These are phyloP conservation scores for Melinaea marsaeus DNA, from an alignment of 2,888 invertebrate genomes.

Conservation along the genomic window DNA sequence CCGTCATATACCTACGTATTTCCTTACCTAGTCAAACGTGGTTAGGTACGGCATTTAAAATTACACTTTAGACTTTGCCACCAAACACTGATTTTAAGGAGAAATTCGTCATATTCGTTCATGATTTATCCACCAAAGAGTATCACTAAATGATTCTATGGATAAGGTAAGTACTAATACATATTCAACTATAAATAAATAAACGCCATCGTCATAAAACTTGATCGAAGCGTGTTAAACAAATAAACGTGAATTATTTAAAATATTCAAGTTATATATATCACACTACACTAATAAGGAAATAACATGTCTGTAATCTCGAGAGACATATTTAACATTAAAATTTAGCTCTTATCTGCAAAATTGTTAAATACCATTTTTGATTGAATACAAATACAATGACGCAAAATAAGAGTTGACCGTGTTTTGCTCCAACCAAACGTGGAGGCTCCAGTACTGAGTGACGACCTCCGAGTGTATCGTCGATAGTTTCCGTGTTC, in stretches of 20 bases:
- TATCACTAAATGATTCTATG: no score
- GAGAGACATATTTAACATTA: not conserved
- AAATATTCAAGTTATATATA: slow-evolving; percentile 1
- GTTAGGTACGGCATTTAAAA: no score
- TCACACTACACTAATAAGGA: not conserved
- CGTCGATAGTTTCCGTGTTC: slow-evolving; percentile 12
- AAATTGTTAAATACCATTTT: not conserved
- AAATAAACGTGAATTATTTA: slow-evolving; percentile 4
- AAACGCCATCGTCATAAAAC: not conserved
- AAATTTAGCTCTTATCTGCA: not conserved
- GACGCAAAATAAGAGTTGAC: not conserved
- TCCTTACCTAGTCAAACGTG: no score
- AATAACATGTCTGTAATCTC: not conserved
- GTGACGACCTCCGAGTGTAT: slow-evolving; percentile 10
- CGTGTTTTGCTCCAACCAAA: not conserved
- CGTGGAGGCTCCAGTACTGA: slow-evolving; percentile 6
- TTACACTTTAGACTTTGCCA: no score
- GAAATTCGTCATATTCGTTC: no score
- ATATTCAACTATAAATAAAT: not conserved
- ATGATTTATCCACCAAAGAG: no score
- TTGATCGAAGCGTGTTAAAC: not conserved
- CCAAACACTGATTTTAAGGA: no score
- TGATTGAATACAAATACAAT: not conserved
- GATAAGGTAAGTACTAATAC: no score
- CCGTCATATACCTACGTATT: slow-evolving; percentile 25